These are phyloP conservation scores for Dendrocopos noguchii DNA, from an alignment of 2,113 vertebrate genomes.

Conservation along the genomic window DNA sequence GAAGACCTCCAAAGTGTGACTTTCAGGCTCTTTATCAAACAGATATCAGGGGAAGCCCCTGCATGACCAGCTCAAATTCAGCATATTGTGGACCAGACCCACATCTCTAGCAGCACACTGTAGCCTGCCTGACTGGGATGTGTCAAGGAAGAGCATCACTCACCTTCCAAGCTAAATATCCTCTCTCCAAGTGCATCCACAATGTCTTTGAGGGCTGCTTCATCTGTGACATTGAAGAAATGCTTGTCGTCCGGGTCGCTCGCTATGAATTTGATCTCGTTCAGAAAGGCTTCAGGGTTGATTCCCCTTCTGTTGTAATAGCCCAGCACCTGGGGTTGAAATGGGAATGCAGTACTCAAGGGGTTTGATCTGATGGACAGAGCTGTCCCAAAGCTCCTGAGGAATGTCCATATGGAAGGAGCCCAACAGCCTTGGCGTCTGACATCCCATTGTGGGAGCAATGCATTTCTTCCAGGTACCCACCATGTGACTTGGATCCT, in stretches of 20 bases:
- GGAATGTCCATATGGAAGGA: not conserved
- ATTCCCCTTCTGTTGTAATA: conserved; percentile 96
- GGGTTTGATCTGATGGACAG: rapidly evolving
- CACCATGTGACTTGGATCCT: rapidly evolving
- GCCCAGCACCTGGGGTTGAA: conserved; percentile 85
- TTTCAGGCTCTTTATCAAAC: not conserved
- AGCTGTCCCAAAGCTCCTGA: not conserved
- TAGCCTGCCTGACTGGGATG: rapidly evolving
- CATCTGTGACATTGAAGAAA: conserved; percentile 95
- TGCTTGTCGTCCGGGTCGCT: conserved; percentile 94
- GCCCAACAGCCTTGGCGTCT: not conserved
- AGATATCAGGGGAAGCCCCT: rapidly evolving
- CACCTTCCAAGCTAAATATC: conserved; percentile 95
- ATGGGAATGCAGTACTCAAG: not conserved
- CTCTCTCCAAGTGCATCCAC: conserved; percentile 93
- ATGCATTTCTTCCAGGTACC: not conserved
- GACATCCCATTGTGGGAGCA: rapidly evolving
- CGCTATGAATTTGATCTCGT: conserved; percentile 94
- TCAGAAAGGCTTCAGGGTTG: conserved; percentile 91
- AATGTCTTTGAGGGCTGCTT: conserved; percentile 94
- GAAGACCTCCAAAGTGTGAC: not conserved
- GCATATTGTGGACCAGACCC: not conserved
- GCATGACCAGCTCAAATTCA: rapidly evolving
- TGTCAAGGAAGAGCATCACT: rapidly evolving
- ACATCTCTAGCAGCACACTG: not conserved